phyloP scores from a whole-genome alignment of 2,888 invertebrate species.

The Polylopha cassiicola region DNA sequence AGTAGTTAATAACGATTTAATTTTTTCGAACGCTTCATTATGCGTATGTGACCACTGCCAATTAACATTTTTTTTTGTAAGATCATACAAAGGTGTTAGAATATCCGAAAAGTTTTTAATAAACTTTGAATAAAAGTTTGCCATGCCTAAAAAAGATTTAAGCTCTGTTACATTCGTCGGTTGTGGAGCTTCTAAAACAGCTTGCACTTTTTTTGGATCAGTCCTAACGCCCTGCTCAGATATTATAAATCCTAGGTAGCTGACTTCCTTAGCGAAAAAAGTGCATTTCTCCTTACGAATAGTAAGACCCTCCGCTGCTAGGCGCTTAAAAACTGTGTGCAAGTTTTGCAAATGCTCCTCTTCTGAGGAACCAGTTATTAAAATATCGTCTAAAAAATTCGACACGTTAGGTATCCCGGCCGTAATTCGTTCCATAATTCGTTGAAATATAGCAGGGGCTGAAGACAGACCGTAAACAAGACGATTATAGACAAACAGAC shows the following conservation, averaged over 20 bases:
- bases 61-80: constrained; percentile 2
- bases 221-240: constrained; percentile 6
- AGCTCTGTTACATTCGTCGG: constrained; percentile 10
- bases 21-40: background rate
- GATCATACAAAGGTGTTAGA: constrained; percentile 6
- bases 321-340: constrained; percentile 5
- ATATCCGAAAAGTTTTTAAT: constrained; percentile 1
- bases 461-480: constrained; percentile 13
- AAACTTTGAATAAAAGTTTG: constrained; percentile 14
- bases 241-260: constrained; percentile 14
- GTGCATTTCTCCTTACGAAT: constrained; percentile 10
- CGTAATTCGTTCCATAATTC: constrained; percentile 6
- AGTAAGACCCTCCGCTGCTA: constrained; percentile 3
- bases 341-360: constrained; percentile 4
- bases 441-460: constrained; percentile 9
- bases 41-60: constrained; percentile 4
- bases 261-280: constrained; percentile 13
- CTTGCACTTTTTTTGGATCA: constrained; percentile 9
- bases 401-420: constrained; percentile 5
- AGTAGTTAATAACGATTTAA: constrained; percentile 4
- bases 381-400: constrained; percentile 10
- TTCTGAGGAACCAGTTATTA: constrained; percentile 3
- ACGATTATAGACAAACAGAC: constrained; percentile 11
- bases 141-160: constrained; percentile 11
- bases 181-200: constrained; percentile 1